These are phyloP conservation scores for Neotoxoptera formosana DNA, from an alignment of 1,140 invertebrate genomes.

Conservation along the genomic window DNA sequence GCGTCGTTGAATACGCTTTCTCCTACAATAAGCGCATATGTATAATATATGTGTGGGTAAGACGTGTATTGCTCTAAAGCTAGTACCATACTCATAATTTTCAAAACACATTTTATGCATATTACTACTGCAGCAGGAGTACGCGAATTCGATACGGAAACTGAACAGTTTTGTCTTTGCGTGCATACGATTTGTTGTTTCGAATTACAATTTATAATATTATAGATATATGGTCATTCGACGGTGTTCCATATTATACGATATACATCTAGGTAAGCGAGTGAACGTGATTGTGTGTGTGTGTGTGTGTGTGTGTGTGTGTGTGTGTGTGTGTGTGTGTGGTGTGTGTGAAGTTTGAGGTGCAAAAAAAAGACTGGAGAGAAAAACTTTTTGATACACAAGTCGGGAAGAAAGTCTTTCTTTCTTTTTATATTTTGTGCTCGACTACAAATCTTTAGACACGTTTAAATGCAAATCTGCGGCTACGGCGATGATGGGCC, in stretches of 20 bases:
- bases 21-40: no score
- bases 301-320: background rate
- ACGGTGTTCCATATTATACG: background rate
- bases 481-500: background rate
- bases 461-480: constrained; percentile 50
- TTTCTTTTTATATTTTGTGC: constrained; percentile 7
- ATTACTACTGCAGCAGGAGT: no score
- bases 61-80: background rate
- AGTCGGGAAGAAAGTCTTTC: constrained; percentile 22
- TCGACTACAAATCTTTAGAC: constrained; percentile 12
- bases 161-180: background rate
- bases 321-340: no score
- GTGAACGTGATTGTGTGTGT: background rate
- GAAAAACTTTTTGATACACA: constrained; percentile 34
- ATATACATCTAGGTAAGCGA: background rate
- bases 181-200: background rate
- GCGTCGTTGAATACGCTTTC: background rate
- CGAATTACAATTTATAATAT: background rate
- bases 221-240: background rate
- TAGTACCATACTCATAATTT: background rate
- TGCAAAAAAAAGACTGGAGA: background rate
- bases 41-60: no score
- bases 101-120: no score
- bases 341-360: background rate
- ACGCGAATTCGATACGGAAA: background rate